Evolutionary conservation across 2,113 vertebrate species (phyloP).

Genomic region (Tylochromis polylepis): DNA sequence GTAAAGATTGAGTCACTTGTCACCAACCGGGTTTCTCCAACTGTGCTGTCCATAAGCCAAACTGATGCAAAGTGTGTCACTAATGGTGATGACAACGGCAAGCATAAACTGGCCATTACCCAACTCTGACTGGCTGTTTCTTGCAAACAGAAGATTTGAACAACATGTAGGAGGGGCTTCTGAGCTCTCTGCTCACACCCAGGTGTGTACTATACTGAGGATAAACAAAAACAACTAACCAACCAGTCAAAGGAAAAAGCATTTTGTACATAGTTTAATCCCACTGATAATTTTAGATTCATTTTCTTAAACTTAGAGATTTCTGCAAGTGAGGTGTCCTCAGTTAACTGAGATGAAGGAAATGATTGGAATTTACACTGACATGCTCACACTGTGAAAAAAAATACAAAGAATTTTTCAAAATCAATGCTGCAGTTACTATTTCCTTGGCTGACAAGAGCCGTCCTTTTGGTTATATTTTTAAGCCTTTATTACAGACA

Average conservation of each 20-base stretch:
- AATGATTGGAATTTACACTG: not conserved
- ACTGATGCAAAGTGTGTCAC: not conserved
- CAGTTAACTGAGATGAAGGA: not conserved
- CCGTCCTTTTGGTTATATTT: not conserved
- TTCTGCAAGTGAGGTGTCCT: fast-evolving
- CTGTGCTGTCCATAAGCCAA: not conserved
- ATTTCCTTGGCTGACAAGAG: not conserved
- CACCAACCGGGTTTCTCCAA: not conserved
- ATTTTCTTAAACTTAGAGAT: not conserved
- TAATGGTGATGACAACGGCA: not conserved
- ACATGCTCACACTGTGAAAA: not conserved
- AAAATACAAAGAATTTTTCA: not conserved
- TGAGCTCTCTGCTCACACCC: not conserved
- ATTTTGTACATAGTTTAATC: not conserved
- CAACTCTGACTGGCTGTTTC: not conserved
- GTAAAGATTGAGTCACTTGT: not conserved
- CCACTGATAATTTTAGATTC: not conserved
- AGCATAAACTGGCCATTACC: not conserved
- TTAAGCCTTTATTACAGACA: not conserved
- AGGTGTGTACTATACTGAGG: not conserved
- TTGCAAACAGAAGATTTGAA: not conserved
- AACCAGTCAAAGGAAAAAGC: fast-evolving
- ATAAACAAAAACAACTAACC: not conserved
- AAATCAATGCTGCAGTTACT: not conserved
- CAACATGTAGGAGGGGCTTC: not conserved